Evolutionary conservation across 2,888 invertebrate species (phyloP).

Genomic region (Blastobasis adustella): DNA sequence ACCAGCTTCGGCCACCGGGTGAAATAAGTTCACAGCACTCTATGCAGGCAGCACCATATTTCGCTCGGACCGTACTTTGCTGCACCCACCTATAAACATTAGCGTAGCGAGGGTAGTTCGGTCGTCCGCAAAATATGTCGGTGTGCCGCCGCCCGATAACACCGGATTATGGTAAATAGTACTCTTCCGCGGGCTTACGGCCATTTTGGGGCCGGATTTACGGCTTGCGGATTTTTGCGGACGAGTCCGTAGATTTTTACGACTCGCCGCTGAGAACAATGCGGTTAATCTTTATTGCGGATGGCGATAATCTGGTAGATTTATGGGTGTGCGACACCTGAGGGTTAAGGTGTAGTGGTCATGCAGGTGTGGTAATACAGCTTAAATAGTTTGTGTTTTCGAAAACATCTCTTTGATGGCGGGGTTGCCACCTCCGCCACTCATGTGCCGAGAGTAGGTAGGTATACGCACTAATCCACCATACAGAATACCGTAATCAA

Average conservation of each 20-base stretch:
- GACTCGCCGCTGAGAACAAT: constrained; percentile 13
- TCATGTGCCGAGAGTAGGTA: no score
- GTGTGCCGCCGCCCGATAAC: constrained; percentile 43
- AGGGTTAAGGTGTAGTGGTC: no score
- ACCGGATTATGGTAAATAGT: constrained; percentile 50
- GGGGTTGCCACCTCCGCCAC: no score
- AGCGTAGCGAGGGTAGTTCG: constrained; percentile 3
- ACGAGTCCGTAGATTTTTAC: constrained; percentile 23
- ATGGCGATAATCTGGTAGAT: constrained; percentile 12
- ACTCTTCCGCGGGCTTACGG: constrained; percentile 38
- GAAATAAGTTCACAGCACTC: no score
- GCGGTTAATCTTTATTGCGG: constrained; percentile 19
- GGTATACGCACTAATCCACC: no score
- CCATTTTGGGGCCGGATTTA: constrained; percentile 37
- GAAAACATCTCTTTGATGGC: no score
- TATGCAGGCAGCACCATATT: no score
- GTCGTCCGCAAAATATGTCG: constrained; percentile 34
- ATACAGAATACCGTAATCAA: no score
- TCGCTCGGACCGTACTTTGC: neutral
- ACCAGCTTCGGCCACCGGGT: no score
- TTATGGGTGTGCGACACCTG: neutral
- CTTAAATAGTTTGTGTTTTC: no score
- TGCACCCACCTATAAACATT: constrained; percentile 4
- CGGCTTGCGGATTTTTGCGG: constrained; percentile 40
- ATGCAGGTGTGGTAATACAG: no score